Conservation (phyloP, 2,888 invertebrate species). For the Steinernema scapterisci region DNA sequence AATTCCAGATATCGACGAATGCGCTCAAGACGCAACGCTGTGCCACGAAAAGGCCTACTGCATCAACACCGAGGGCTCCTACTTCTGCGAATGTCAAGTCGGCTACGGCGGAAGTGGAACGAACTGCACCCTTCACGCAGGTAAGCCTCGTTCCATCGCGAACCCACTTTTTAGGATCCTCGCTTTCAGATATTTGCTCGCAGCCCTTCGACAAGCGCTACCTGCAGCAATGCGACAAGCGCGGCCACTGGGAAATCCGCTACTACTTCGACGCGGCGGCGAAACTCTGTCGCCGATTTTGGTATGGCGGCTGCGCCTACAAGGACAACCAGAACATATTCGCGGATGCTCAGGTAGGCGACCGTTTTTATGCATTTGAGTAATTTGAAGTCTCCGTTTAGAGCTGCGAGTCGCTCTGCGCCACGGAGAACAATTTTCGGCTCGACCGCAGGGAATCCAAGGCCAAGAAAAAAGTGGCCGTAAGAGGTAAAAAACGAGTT, state of each 20-base stretch:
- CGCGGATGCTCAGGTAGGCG: slow-evolving; percentile 43
- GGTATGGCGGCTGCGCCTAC: slow-evolving; percentile 63
- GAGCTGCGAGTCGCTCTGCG: slow-evolving; percentile 18
- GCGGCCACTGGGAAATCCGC: slow-evolving; percentile 42
- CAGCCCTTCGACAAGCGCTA: slow-evolving; percentile 49
- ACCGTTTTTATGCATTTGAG: slow-evolving; percentile 15
- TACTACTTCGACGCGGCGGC: slow-evolving; percentile 39
- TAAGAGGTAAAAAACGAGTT: slow-evolving; percentile 1
- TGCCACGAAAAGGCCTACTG: slow-evolving; percentile 39
- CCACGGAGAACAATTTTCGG: slow-evolving; percentile 23
- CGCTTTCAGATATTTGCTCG: slow-evolving; percentile 37
- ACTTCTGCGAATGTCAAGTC: slow-evolving; percentile 47
- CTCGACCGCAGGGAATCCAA: slow-evolving; percentile 10
- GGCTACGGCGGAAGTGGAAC: slow-evolving; percentile 52
- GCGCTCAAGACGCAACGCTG: slow-evolving; percentile 18
- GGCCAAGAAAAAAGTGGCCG: slow-evolving; percentile 7
- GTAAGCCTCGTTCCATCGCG: slow-evolving; percentile 20
- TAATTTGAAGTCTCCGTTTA: background rate
- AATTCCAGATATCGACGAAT: slow-evolving; percentile 46
- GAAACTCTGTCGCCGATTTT: slow-evolving; percentile 57
- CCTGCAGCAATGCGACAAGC: slow-evolving; percentile 40
- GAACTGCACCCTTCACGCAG: slow-evolving; percentile 45
- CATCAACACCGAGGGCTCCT: slow-evolving; percentile 45
- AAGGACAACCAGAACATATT: slow-evolving; percentile 44
- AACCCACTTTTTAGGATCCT: slow-evolving; percentile 15